Conservation (phyloP, 2,888 invertebrate species). For the Rhogogaster chlorosoma region DNA sequence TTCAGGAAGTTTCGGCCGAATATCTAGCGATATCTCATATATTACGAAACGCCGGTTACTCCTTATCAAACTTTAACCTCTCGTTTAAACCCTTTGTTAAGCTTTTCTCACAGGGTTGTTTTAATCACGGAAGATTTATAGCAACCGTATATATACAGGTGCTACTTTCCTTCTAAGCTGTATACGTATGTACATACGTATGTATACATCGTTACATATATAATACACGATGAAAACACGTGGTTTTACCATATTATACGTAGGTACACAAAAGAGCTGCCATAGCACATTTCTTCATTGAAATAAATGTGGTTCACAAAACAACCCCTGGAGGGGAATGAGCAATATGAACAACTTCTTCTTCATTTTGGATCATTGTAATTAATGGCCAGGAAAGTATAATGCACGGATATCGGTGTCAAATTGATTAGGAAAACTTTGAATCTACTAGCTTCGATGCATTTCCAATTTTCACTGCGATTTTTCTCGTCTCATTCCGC, state of each 20-base stretch:
- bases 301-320: slow-evolving; percentile 42
- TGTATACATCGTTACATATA: not conserved
- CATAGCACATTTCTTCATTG: slow-evolving; percentile 9
- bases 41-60: slow-evolving; percentile 45
- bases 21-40: slow-evolving; percentile 44
- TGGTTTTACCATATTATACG: not conserved
- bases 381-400: slow-evolving; percentile 19
- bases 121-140: slow-evolving; percentile 51
- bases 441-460: not conserved
- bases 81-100: slow-evolving; percentile 46
- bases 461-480: not conserved
- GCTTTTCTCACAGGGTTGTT: slow-evolving; percentile 44
- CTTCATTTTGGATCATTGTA: slow-evolving; percentile 25
- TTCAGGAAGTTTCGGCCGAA: slow-evolving; percentile 35
- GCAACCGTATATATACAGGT: too few relatives aligned
- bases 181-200: not conserved
- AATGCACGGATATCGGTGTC: not conserved
- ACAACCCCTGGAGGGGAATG: not conserved
- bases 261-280: not conserved
- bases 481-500: not conserved
- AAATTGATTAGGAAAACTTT: not conserved
- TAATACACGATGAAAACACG: not conserved
- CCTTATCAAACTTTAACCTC: slow-evolving; percentile 48
- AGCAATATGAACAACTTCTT: not conserved
- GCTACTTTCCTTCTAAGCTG: slow-evolving; percentile 5